Conservation (phyloP, 2,113 vertebrate genomes). For the Pteruthius melanotis region DNA sequence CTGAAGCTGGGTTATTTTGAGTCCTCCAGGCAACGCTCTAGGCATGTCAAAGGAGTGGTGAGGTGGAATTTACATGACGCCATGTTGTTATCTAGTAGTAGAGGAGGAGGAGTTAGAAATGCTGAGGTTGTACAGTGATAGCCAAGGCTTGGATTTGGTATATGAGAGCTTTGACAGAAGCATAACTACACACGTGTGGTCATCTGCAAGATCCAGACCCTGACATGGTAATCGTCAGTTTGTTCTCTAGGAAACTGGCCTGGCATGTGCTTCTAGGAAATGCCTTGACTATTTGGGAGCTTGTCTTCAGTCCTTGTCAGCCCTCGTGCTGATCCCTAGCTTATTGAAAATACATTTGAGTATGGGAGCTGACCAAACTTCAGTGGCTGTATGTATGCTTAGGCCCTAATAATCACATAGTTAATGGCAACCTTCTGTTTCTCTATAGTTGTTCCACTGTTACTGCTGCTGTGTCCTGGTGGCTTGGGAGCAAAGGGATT, state of each 20-base stretch:
- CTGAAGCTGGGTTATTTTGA: neutral
- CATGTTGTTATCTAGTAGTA: neutral
- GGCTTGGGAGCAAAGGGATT: conserved; percentile 64
- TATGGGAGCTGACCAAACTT: neutral
- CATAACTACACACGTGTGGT: neutral
- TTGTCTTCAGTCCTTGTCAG: neutral
- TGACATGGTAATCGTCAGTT: neutral
- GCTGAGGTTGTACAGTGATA: neutral
- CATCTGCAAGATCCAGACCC: neutral
- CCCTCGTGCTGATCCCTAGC: neutral
- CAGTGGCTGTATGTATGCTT: neutral
- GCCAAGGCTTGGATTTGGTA: neutral
- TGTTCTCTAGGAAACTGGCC: neutral
- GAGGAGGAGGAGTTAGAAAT: neutral
- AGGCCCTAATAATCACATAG: neutral
- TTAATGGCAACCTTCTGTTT: neutral
- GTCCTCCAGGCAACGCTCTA: neutral
- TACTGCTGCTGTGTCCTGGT: conserved; percentile 72
- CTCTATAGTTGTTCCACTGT: conserved; percentile 68
- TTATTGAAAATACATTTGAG: neutral
- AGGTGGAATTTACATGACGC: neutral
- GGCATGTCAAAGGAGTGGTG: neutral
- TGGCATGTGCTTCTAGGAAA: neutral
- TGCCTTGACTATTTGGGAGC: neutral
- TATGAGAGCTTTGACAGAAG: neutral